phyloP scores from a whole-genome alignment of 2,113 vertebrate species.

The Scopus umbretta region DNA sequence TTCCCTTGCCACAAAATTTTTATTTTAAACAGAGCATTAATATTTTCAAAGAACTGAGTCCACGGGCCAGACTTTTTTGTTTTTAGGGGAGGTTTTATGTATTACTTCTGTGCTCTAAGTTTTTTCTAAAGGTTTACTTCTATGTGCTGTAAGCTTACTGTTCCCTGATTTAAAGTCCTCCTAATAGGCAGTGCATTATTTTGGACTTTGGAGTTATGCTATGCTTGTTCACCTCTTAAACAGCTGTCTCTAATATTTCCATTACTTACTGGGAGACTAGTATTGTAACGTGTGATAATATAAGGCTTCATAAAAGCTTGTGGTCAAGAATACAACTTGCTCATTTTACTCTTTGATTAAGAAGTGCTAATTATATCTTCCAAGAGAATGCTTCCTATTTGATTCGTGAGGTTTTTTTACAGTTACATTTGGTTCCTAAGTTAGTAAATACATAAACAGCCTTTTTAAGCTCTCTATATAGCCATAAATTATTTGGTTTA shows the following conservation, averaged over 20 bases:
- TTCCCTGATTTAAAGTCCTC: not conserved
- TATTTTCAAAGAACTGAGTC: not conserved
- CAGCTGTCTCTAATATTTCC: not conserved
- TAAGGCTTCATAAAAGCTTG: not conserved
- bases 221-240: not conserved
- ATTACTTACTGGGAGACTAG: not conserved
- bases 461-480: not conserved
- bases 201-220: not conserved
- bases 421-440: not conserved
- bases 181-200: not conserved
- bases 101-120: not conserved
- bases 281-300: not conserved
- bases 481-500: not conserved
- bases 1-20: not conserved
- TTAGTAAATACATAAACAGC: not conserved
- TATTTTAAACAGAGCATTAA: not conserved
- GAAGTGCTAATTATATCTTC: not conserved
- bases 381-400: not conserved
- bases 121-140: not conserved
- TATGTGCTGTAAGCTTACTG: not conserved
- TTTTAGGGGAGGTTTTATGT: not conserved
- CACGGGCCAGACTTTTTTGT: not conserved
- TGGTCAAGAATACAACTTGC: not conserved
- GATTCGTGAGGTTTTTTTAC: not conserved
- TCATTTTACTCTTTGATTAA: constrained; percentile 3